These are phyloP conservation scores for Phallusia fumigata DNA, from an alignment of 23 tunicate genomes.

Conservation along the genomic window DNA sequence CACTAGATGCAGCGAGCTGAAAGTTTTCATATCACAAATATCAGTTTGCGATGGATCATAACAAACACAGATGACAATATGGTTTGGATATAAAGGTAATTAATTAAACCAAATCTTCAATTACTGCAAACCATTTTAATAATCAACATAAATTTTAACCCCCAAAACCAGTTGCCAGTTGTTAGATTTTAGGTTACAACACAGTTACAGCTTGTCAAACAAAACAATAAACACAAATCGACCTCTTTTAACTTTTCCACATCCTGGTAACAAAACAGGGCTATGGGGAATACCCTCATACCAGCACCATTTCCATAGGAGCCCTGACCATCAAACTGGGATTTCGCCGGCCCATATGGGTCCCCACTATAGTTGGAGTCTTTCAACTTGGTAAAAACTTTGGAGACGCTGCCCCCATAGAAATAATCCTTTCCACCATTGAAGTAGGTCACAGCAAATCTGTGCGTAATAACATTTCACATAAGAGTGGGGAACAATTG, in stretches of 20 bases:
- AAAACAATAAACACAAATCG: no score
- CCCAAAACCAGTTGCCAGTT: no score
- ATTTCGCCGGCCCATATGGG: conserved; percentile 45
- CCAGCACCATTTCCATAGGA: conserved; percentile 89
- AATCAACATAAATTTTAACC: no score
- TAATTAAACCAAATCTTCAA: no score
- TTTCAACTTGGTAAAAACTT: conserved; percentile 29
- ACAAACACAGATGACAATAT: no score
- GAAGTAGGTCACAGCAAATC: conserved; percentile 54
- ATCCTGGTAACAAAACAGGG: conserved; percentile 37
- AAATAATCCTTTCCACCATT: neutral
- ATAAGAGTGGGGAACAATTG: no score
- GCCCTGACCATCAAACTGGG: conserved; percentile 70
- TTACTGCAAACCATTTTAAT: no score
- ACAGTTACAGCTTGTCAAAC: no score
- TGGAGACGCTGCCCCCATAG: conserved; percentile 56
- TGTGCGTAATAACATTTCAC: neutral
- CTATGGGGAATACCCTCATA: conserved; percentile 78
- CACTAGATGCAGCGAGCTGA: conserved; percentile 7
- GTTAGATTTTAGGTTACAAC: no score
- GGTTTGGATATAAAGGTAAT: no score
- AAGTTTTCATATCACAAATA: no score
- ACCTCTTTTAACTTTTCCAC: conserved; percentile 17
- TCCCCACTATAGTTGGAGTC: conserved; percentile 11
- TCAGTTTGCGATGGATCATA: no score